These are phyloP conservation scores for Pseudomyrmex flavicornis DNA, from an alignment of 1,140 invertebrate genomes.

Conservation along the genomic window DNA sequence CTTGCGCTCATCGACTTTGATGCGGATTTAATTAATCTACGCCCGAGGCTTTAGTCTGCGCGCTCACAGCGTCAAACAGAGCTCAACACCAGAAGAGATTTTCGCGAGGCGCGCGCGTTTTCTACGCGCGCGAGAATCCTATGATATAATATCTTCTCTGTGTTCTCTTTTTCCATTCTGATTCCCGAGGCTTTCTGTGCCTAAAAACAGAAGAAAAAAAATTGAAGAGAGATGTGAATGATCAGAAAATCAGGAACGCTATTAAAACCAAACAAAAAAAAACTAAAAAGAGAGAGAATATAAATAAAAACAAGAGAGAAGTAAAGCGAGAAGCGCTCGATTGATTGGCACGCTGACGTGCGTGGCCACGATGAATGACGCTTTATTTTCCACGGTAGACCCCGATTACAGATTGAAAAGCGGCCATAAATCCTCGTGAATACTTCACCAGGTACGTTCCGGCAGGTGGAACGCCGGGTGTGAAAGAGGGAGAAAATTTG, in stretches of 20 bases:
- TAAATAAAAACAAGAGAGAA: background rate
- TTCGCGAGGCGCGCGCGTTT: constrained; percentile 34
- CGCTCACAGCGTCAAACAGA: constrained; percentile 49
- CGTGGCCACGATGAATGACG: constrained; percentile 31
- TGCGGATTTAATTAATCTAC: constrained; percentile 57
- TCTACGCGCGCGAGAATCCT: constrained; percentile 53
- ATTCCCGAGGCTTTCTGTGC: constrained; percentile 21
- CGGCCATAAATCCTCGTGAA: constrained; percentile 70
- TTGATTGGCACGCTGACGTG: constrained; percentile 56
- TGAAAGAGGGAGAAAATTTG: constrained; percentile 56
- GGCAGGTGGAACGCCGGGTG: constrained; percentile 17
- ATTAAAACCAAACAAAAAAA: constrained; percentile 21
- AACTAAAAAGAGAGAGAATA: constrained; percentile 6
- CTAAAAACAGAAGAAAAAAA: background rate
- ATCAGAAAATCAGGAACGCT: constrained; percentile 12
- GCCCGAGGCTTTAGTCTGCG: constrained; percentile 49
- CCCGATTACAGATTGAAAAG: constrained; percentile 71
- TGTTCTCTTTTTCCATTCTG: constrained; percentile 10
- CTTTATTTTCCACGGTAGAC: constrained; percentile 61
- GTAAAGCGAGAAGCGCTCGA: constrained; percentile 28
- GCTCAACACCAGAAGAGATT: constrained; percentile 43
- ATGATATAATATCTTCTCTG: constrained; percentile 38
- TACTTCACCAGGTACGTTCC: constrained; percentile 68
- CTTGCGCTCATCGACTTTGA: constrained; percentile 55
- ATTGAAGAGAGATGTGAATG: background rate